Base-by-base conservation (phyloP, 2,888 invertebrate species). In the Drosophila histrio region DNA sequence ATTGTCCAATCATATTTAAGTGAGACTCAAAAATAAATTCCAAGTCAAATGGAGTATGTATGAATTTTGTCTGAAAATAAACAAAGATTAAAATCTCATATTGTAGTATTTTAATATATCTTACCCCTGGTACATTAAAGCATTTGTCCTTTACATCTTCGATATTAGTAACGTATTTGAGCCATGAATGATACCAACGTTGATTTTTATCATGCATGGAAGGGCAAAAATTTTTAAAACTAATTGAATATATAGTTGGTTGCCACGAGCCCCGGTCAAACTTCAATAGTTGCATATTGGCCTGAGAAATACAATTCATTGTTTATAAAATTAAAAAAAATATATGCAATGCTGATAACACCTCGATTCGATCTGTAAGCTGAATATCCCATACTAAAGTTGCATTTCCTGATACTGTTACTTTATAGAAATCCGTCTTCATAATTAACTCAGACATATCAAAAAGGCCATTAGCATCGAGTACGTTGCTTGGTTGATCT, bases 171-270 rank as follows among this genome's bases (percentile, higher is more conserved):
- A 71, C 1, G 6, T 65, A 1, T 2, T n/a, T 1, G 0, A 34
- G 26, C 65, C 65, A 70, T 4, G 7, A 3, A 0, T 13, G 19
- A 19, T 65, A 65, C 71, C 71, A 71, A 11, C 38, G 59, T 11
- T 52, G 44, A 2, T 41, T 6, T 2, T 22, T 13, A 1, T 60
- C 32, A 28, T 43, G 65, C 32, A 71, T 17, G 0, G 9, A 0
- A 0, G 1, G 1, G 13, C 70, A 71, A 1, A 19, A 1, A 17
- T 1, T 0, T 1, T 3, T 38, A 57, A 6, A 4, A 6, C n/a
- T n/a, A n/a, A n/a, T n/a, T n/a, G n/a, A n/a, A n/a, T n/a, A n/a
- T n/a, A n/a, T n/a, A n/a, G n/a, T n/a, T n/a, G n/a, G n/a, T n/a
- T n/a, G n/a, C n/a, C n/a, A n/a, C n/a, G n/a, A n/a, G n/a, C n/a